Evolutionary conservation across 2,113 vertebrate genomes (phyloP).

Genomic region (Lasiurus cinereus): DNA sequence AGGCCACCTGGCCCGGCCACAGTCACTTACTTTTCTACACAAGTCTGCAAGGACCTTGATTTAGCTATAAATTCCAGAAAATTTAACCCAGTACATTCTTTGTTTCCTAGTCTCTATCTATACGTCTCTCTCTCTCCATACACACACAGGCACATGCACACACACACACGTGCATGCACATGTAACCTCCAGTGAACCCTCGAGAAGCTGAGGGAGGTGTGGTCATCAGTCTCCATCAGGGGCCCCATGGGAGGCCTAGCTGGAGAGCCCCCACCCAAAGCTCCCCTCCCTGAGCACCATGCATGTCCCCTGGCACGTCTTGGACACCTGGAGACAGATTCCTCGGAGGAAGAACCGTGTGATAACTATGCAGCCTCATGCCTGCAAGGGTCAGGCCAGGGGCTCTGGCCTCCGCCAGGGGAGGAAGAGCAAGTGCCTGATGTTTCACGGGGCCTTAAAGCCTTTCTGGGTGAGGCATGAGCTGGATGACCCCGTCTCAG

Average conservation of each 20-base stretch:
- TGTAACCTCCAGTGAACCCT: background rate
- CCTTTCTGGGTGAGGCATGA: fast-evolving
- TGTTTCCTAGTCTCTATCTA: fast-evolving
- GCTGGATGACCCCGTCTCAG: background rate
- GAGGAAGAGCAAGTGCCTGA: background rate
- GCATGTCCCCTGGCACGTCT: fast-evolving
- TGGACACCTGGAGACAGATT: background rate
- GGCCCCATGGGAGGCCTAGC: background rate
- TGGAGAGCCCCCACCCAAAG: background rate
- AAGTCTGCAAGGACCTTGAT: background rate
- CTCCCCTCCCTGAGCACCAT: fast-evolving
- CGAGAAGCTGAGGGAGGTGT: background rate
- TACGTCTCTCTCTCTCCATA: background rate
- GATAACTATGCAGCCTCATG: background rate
- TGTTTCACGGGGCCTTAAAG: fast-evolving
- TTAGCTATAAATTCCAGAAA: background rate
- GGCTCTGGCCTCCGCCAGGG: fast-evolving
- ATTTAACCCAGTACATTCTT: background rate
- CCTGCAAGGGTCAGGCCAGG: background rate
- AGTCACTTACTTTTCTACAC: background rate
- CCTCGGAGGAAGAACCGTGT: background rate
- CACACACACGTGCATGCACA: no score
- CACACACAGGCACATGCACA: background rate
- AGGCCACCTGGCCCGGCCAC: no score
- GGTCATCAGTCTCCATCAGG: fast-evolving